Percentiles rank a stretch among this genome's conserved stretches.
phyloP scores from a whole-genome alignment of 2,888 invertebrate species.

The Uropetala carovei region DNA sequence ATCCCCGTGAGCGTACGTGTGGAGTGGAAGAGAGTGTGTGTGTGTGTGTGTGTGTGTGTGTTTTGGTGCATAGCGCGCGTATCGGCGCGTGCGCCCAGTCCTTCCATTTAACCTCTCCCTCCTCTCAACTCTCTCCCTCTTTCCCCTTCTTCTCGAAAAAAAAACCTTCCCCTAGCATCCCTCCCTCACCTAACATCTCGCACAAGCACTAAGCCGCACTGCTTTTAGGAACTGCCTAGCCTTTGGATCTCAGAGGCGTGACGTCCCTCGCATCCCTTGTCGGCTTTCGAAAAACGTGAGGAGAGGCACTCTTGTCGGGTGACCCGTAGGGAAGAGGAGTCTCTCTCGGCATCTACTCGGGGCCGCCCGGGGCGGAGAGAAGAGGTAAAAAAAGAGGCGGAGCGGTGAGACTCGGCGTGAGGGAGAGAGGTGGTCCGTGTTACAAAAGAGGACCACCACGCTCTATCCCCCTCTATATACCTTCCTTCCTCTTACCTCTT shows the following conservation, averaged over 20 bases:
- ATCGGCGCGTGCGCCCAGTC: constrained; percentile 32
- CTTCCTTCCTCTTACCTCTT: background rate
- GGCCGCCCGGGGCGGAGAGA: constrained; percentile 7
- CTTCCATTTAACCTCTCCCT: background rate
- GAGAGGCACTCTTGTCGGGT: background rate
- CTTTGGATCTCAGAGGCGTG: constrained; percentile 16
- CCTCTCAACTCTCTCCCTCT: background rate
- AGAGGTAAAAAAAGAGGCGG: background rate
- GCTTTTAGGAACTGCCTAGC: constrained; percentile 32
- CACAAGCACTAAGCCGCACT: constrained; percentile 29
- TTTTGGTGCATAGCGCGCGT: constrained; percentile 22
- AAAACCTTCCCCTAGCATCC: background rate
- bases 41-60: constrained; percentile 29
- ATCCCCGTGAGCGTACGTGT: constrained; percentile 24
- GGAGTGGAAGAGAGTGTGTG: constrained; percentile 27
- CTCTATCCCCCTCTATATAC: background rate
- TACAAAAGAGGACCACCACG: background rate
- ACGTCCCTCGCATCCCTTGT: background rate
- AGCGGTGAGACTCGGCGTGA: background rate
- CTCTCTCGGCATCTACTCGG: background rate
- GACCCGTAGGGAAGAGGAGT: constrained; percentile 8
- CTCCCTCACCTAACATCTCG: constrained; percentile 2
- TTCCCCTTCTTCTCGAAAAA: background rate
- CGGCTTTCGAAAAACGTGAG: constrained; percentile 24
- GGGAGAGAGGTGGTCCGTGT: constrained; percentile 24